These are phyloP conservation scores for Drosophila nigricruria DNA, from an alignment of 2,888 invertebrate genomes.

Conservation along the genomic window DNA sequence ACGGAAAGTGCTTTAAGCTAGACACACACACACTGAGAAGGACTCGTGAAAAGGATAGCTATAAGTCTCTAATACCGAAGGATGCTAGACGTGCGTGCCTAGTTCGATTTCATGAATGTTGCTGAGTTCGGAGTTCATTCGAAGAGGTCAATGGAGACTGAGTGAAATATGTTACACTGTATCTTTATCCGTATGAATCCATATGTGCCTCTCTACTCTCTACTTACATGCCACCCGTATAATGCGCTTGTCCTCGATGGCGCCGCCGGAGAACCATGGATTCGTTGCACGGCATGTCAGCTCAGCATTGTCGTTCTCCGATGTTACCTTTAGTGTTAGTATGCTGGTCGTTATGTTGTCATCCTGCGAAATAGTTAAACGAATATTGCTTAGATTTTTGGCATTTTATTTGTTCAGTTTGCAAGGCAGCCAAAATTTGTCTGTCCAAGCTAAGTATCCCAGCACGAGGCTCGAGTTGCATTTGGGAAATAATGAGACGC, in stretches of 20 bases:
- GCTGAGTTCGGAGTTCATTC: constrained; percentile 34
- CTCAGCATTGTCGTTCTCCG: constrained; percentile 93
- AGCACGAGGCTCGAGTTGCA: background rate
- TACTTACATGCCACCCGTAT: constrained; percentile 94
- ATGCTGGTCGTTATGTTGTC: constrained; percentile 90
- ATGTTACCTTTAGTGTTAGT: constrained; percentile 90
- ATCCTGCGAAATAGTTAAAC: constrained; percentile 70
- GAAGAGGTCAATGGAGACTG: background rate
- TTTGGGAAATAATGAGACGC: constrained; percentile 59
- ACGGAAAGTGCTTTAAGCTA: constrained; percentile 41
- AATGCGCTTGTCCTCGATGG: constrained; percentile 91
- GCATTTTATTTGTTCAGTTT: background rate
- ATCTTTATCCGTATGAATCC: background rate
- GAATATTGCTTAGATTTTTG: background rate
- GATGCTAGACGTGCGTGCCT: background rate
- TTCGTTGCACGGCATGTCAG: constrained; percentile 94
- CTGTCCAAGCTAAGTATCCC: too few relatives aligned
- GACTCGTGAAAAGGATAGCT: constrained; percentile 34
- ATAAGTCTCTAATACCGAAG: constrained; percentile 32
- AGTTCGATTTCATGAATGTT: constrained; percentile 53
- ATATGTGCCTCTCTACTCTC: background rate
- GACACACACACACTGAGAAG: constrained; percentile 14
- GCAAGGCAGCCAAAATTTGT: background rate
- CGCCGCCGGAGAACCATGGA: constrained; percentile 93
- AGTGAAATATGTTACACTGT: background rate